Conservation (phyloP, 2,888 invertebrate species). For the Pseudococcus viburni region DNA sequence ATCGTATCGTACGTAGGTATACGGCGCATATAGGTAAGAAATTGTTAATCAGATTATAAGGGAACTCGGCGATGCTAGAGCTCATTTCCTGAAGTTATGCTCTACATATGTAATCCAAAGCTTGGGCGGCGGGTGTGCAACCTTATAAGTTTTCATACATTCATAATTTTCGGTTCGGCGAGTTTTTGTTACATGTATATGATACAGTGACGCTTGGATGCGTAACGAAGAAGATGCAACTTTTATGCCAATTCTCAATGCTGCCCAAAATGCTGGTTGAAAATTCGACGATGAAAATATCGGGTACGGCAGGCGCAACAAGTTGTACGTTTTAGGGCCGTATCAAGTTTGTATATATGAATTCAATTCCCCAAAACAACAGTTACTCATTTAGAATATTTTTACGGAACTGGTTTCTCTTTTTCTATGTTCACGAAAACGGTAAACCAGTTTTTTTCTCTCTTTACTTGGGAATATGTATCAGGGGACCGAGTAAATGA, state of each 20-base stretch:
- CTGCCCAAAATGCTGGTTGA: neutral
- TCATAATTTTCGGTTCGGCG: constrained; percentile 66
- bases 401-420: constrained; percentile 48
- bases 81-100: constrained; percentile 65
- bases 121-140: constrained; percentile 51
- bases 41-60: constrained; percentile 64
- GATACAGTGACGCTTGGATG: constrained; percentile 64
- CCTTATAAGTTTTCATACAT: constrained; percentile 60
- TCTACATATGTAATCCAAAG: constrained; percentile 66
- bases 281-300: neutral
- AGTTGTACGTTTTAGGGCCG: neutral
- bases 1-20: neutral
- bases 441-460: constrained; percentile 44
- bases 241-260: constrained; percentile 44
- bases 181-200: constrained; percentile 64
- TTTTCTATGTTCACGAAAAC: constrained; percentile 45
- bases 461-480: constrained; percentile 20
- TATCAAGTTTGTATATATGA: constrained; percentile 29
- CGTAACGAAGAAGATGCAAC: constrained; percentile 63
- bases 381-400: constrained; percentile 52
- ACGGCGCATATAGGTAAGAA: constrained; percentile 19
- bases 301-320: neutral
- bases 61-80: constrained; percentile 49
- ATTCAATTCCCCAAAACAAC: constrained; percentile 49
- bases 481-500: constrained; percentile 38